Evolutionary conservation across 2,888 invertebrate genomes (phyloP).

Genomic region (Tortrix viridana): DNA sequence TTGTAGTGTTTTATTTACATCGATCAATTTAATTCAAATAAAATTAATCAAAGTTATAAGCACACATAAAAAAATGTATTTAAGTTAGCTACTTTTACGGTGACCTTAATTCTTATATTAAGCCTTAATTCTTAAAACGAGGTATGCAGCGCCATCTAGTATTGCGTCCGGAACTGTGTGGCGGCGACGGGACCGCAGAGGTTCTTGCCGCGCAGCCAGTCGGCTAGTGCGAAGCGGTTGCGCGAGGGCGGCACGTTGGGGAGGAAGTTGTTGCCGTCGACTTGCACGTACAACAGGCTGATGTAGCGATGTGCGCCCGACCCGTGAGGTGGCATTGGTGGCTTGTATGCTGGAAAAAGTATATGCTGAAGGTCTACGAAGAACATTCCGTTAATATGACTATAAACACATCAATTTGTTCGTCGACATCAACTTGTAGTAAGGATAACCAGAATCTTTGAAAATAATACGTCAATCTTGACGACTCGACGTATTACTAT

Average conservation of each 20-base stretch:
- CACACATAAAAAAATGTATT: too few relatives aligned
- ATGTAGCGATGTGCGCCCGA: conserved; percentile 76
- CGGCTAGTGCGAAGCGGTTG: conserved; percentile 63
- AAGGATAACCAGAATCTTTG: too few relatives aligned
- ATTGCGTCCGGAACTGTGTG: conserved; percentile 66
- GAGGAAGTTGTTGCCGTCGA: conserved; percentile 73
- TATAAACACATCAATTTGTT: background rate
- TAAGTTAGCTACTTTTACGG: background rate
- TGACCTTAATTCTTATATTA: background rate
- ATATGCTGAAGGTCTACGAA: background rate
- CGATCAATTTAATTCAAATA: background rate
- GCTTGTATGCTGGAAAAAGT: conserved; percentile 67
- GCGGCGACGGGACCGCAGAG: conserved; percentile 75
- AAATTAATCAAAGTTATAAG: too few relatives aligned
- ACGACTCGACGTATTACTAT: too few relatives aligned
- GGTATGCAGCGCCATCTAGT: conserved; percentile 63
- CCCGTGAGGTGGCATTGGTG: conserved; percentile 77
- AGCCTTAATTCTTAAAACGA: background rate
- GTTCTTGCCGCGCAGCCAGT: conserved; percentile 73
- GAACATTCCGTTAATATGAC: background rate
- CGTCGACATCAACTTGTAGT: too few relatives aligned
- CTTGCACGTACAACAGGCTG: conserved; percentile 72
- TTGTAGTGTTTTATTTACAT: background rate
- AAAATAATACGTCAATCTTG: too few relatives aligned
- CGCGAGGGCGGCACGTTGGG: conserved; percentile 66